Evolutionary conservation across 2,113 vertebrate species (phyloP).

Genomic region (Ochotona curzoniae): DNA sequence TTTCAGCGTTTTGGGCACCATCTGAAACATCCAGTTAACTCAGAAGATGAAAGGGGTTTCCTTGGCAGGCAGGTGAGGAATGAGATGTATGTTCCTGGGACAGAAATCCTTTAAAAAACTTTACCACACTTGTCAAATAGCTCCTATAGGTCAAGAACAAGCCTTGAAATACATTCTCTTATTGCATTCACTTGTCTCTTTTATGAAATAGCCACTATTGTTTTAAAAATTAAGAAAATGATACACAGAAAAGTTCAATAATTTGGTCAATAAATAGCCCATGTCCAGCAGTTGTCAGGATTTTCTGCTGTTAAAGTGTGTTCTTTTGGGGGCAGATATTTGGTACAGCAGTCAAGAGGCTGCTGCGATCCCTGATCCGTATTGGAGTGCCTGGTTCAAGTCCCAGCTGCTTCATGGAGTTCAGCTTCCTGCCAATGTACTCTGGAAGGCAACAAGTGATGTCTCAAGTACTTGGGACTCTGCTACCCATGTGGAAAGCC

Average conservation of each 20-base stretch:
- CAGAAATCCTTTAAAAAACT: neutral
- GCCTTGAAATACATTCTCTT: neutral
- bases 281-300: neutral
- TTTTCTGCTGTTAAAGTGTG: neutral
- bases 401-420: too few relatives aligned
- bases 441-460: too few relatives aligned
- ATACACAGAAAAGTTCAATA: neutral
- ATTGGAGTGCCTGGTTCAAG: too few relatives aligned
- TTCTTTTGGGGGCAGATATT: neutral
- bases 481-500: too few relatives aligned
- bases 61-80: neutral
- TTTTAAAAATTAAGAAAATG: too few relatives aligned
- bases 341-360: too few relatives aligned
- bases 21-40: neutral
- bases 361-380: too few relatives aligned
- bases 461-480: too few relatives aligned
- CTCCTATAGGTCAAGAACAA: neutral
- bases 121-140: neutral
- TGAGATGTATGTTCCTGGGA: neutral
- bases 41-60: neutral
- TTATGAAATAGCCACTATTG: neutral
- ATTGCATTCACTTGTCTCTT: neutral
- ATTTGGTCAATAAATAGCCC: neutral
- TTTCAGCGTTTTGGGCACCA: neutral
- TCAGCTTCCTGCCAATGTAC: too few relatives aligned